Conservation (phyloP, 53 echinoderm and acorn worm species). For the Holothuria scabra region DNA sequence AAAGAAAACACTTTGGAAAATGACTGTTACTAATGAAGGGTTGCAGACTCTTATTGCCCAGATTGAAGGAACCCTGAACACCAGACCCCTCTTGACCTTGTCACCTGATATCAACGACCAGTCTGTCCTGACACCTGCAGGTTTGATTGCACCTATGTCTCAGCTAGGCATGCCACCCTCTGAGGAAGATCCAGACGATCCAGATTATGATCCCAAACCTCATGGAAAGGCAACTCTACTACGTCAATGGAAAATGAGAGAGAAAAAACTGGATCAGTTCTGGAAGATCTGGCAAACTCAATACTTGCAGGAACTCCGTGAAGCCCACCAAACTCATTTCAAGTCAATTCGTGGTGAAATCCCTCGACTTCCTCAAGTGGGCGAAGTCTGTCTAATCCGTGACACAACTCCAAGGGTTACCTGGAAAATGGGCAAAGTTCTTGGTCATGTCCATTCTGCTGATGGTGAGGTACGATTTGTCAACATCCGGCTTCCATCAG, state of each 20-base stretch:
- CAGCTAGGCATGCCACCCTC: neutral
- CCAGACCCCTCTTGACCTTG: neutral
- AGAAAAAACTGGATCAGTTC: too few species aligned
- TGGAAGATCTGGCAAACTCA: too few species aligned
- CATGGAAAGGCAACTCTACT: neutral
- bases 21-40: neutral
- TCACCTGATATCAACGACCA: neutral
- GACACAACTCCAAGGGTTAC: neutral
- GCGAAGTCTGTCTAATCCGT: neutral
- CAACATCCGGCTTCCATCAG: neutral
- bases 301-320: too few species aligned
- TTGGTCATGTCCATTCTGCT: too few species aligned
- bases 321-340: too few species aligned
- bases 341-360: neutral
- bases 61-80: neutral
- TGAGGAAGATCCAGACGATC: too few species aligned
- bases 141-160: neutral
- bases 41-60: neutral
- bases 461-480: too few species aligned
- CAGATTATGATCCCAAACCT: too few species aligned
- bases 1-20: neutral
- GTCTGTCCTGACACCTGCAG: conserved; percentile 3
- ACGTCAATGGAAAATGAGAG: too few species aligned
- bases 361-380: neutral
- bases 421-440: too few species aligned